Evolutionary conservation across 2,113 vertebrate genomes (phyloP).

Genomic region (Sander vitreus): DNA sequence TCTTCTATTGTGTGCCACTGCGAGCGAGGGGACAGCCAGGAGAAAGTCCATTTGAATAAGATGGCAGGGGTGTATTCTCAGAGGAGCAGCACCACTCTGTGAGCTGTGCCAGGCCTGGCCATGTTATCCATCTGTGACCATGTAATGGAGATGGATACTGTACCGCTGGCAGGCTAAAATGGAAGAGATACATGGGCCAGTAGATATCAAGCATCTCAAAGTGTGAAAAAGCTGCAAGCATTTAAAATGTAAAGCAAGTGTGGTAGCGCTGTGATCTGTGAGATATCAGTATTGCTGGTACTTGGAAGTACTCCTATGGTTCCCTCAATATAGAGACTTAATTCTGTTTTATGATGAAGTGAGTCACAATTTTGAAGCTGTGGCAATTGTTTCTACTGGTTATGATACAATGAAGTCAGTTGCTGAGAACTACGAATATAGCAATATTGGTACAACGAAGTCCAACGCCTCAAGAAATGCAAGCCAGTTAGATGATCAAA

Average conservation of each 20-base stretch:
- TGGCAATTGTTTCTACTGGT: neutral
- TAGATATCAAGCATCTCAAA: constrained; percentile 58
- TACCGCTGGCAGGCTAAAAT: constrained; percentile 61
- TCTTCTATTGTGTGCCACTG: constrained; percentile 54
- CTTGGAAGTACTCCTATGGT: neutral
- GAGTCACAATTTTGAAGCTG: neutral
- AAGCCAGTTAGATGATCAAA: neutral
- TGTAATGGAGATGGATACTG: constrained; percentile 75
- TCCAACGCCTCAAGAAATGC: neutral
- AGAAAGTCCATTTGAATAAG: constrained; percentile 74
- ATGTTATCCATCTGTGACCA: constrained; percentile 76
- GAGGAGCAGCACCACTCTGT: constrained; percentile 62
- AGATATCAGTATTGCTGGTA: neutral
- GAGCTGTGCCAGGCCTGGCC: constrained; percentile 70
- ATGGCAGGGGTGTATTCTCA: constrained; percentile 71
- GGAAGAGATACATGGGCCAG: constrained; percentile 54
- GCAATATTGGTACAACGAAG: neutral
- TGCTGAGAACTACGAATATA: neutral
- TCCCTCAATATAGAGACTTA: neutral
- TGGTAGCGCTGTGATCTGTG: constrained; percentile 19
- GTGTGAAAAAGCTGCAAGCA: constrained; percentile 46
- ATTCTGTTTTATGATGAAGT: neutral
- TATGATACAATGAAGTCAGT: neutral
- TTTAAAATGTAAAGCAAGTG: constrained; percentile 51
- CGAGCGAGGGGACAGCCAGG: constrained; percentile 50